phyloP scores from a whole-genome alignment of 2,888 invertebrate genomes.

The Platycnemis pennipes region DNA sequence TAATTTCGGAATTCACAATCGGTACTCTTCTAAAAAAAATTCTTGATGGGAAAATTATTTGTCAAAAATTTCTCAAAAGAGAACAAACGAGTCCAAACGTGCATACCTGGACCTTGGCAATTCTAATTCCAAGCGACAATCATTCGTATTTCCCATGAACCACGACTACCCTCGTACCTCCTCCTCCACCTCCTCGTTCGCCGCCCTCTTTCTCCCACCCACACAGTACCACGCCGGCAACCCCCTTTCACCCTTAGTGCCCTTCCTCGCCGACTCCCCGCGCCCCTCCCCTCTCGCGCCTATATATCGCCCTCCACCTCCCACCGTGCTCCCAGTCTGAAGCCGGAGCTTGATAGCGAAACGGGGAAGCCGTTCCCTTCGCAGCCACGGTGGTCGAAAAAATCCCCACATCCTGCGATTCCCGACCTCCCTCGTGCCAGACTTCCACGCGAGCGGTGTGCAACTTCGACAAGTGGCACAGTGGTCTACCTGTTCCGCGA shows the following conservation, averaged over 20 bases:
- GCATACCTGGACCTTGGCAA: no score
- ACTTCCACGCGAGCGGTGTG: not conserved
- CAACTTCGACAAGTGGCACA: not conserved
- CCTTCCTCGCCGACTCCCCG: not conserved
- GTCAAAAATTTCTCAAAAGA: no score
- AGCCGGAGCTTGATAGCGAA: slow-evolving; percentile 55
- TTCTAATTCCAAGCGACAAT: not conserved
- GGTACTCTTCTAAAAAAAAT: no score
- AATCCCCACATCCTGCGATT: not conserved
- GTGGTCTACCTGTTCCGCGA: not conserved
- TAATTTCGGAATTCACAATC: no score
- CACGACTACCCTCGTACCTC: not conserved
- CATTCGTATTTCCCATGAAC: slow-evolving; percentile 22
- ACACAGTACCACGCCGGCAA: slow-evolving; percentile 10
- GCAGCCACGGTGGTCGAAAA: not conserved
- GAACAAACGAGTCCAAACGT: no score
- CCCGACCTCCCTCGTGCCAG: not conserved
- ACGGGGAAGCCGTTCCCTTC: slow-evolving; percentile 24
- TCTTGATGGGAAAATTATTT: no score
- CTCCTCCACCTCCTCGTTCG: not conserved
- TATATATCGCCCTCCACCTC: slow-evolving; percentile 53
- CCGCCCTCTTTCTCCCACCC: not conserved
- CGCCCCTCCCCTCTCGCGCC: not conserved
- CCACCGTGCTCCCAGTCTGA: slow-evolving; percentile 60
- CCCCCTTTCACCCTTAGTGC: not conserved